These are phyloP conservation scores for Ceyx melanurus DNA, from an alignment of 2,113 vertebrate species.

Conservation along the genomic window DNA sequence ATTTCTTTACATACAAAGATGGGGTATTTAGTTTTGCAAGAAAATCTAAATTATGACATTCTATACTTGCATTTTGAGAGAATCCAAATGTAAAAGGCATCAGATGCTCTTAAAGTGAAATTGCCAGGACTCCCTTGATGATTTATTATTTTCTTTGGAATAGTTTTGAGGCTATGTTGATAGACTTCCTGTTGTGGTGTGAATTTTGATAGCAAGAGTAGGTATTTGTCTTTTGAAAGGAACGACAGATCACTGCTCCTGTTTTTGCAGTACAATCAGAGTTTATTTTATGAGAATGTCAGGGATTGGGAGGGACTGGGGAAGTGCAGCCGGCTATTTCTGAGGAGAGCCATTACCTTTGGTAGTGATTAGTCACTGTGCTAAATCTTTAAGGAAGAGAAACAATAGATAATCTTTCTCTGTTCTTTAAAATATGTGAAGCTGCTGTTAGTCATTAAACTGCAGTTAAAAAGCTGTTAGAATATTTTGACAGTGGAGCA, in stretches of 20 bases:
- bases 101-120: not conserved
- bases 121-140: not conserved
- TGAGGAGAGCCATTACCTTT: not conserved
- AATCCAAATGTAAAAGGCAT: conserved; percentile 17
- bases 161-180: not conserved
- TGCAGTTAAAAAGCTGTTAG: conserved; percentile 24
- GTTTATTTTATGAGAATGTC: not conserved
- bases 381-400: conserved; percentile 5
- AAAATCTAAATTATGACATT: not conserved
- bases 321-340: not conserved
- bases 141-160: conserved; percentile 1
- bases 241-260: not conserved
- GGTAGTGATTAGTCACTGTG: not conserved
- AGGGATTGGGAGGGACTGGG: not conserved
- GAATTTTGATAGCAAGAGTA: not conserved
- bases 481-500: conserved; percentile 15
- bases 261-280: not conserved
- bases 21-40: not conserved
- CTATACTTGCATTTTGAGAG: not conserved
- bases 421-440: conserved; percentile 18
- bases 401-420: not conserved
- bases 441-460: conserved; percentile 28
- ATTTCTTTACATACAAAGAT: not conserved
- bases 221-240: not conserved
- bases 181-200: not conserved